phyloP scores from a whole-genome alignment of 2,113 vertebrate species.

The Pristiophorus japonicus region DNA sequence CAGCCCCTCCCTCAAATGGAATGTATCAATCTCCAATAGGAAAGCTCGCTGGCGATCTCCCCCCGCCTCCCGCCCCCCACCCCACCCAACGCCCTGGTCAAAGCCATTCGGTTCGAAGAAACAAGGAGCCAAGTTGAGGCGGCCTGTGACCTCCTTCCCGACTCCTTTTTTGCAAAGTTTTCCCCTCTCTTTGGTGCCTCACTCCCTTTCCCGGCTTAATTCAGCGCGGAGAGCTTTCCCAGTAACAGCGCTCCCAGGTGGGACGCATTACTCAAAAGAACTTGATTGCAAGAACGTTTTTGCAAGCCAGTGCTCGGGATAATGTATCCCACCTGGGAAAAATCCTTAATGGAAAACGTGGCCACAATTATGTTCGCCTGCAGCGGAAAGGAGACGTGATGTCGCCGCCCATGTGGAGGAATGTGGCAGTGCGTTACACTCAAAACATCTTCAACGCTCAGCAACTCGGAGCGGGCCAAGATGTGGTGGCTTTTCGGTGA shows the following conservation, averaged over 20 bases:
- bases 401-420: neutral
- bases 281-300: constrained; percentile 22
- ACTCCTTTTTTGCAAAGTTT: neutral
- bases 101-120: neutral
- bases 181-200: neutral
- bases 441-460: neutral
- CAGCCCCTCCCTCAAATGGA: neutral
- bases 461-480: neutral
- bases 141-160: neutral
- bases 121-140: neutral
- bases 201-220: neutral
- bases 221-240: neutral
- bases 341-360: neutral
- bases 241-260: constrained; percentile 21
- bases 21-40: neutral
- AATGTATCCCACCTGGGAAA: constrained; percentile 28
- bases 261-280: constrained; percentile 24
- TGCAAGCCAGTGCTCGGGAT: neutral
- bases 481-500: neutral
- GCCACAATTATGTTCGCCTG: neutral
- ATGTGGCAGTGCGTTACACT: neutral
- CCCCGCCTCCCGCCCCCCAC: no score
- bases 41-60: neutral
- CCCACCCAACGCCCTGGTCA: neutral
- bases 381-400: neutral